A percentile compares a stretch with the other conserved stretches of the same genome.
Conservation (phyloP, 2,797 vertebrate genomes). For the Muscicapa comitata region DNA sequence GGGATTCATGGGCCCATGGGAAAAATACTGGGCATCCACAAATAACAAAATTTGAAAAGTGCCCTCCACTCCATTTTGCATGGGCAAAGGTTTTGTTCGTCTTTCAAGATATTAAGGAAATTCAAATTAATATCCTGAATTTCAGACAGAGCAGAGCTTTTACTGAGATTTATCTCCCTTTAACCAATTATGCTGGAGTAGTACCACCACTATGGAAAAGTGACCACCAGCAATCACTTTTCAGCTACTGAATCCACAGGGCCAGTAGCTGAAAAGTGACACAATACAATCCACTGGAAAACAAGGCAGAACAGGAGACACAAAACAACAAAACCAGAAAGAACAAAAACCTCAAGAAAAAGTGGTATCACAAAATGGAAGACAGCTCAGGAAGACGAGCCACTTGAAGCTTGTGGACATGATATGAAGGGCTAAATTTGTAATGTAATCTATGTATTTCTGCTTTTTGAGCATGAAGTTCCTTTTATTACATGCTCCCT, state of each 20-base stretch:
- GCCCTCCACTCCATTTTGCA: not conserved
- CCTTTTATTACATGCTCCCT: not conserved
- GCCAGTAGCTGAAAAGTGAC: not conserved
- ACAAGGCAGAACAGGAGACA: not conserved
- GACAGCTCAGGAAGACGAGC: constrained; percentile 13
- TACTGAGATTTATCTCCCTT: constrained; percentile 20
- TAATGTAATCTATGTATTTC: not conserved
- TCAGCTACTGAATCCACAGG: constrained; percentile 26
- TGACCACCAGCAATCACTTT: not conserved
- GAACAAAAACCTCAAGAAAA: not conserved
- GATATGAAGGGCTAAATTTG: not conserved
- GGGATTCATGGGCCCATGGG: not conserved
- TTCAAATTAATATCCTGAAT: constrained; percentile 41
- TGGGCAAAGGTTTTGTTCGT: not conserved
- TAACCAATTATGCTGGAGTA: constrained; percentile 15
- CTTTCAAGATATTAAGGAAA: not conserved
- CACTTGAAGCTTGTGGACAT: not conserved
- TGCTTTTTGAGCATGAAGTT: not conserved
- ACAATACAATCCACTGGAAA: constrained; percentile 13
- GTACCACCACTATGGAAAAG: constrained; percentile 29
- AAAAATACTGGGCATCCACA: not conserved
- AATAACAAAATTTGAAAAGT: not conserved
- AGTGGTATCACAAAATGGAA: not conserved
- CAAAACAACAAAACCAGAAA: not conserved
- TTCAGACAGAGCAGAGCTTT: constrained; percentile 32